Percentiles rank a stretch among this genome's conserved stretches.
Evolutionary conservation across 2,113 vertebrate genomes (phyloP).

Genomic region (Chionomys nivalis): DNA sequence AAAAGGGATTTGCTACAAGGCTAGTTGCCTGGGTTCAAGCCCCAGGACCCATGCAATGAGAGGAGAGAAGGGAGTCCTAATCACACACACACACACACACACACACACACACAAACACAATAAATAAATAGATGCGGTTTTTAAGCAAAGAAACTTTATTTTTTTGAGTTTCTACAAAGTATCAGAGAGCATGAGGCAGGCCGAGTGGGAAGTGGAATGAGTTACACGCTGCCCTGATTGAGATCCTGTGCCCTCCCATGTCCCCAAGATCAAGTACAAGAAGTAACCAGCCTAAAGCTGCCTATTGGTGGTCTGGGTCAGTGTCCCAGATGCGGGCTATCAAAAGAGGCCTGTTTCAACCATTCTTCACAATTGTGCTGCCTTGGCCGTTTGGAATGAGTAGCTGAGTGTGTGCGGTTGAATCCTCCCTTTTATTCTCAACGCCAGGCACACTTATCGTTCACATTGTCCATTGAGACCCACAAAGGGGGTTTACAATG

Average conservation of each 20-base stretch:
- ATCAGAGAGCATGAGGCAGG: not conserved
- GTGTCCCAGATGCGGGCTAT: conserved; percentile 68
- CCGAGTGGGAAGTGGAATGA: too few relatives aligned
- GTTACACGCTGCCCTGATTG: too few relatives aligned
- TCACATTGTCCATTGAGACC: conserved; percentile 70
- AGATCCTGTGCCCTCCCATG: not conserved
- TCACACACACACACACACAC: not conserved
- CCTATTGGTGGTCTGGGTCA: not conserved
- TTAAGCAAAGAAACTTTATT: not conserved
- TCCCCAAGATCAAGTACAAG: not conserved
- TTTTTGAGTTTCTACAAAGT: not conserved
- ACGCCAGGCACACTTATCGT: conserved; percentile 60
- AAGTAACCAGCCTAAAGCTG: not conserved
- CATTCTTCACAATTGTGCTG: conserved; percentile 2
- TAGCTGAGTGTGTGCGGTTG: conserved; percentile 72
- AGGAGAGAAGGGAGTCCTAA: not conserved
- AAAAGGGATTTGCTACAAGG: not conserved
- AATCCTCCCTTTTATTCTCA: conserved; percentile 71
- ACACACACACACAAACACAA: not conserved
- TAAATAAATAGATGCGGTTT: not conserved
- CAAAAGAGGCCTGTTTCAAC: conserved; percentile 67
- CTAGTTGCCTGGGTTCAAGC: not conserved
- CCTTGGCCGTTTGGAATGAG: conserved; percentile 31
- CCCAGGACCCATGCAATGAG: too few relatives aligned
- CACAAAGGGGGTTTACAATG: conserved; percentile 63